A percentile compares a stretch with the other conserved stretches of the same genome.
These are phyloP conservation scores for Cinclus cinclus DNA, from an alignment of 2,113 vertebrate species.

Conservation along the genomic window DNA sequence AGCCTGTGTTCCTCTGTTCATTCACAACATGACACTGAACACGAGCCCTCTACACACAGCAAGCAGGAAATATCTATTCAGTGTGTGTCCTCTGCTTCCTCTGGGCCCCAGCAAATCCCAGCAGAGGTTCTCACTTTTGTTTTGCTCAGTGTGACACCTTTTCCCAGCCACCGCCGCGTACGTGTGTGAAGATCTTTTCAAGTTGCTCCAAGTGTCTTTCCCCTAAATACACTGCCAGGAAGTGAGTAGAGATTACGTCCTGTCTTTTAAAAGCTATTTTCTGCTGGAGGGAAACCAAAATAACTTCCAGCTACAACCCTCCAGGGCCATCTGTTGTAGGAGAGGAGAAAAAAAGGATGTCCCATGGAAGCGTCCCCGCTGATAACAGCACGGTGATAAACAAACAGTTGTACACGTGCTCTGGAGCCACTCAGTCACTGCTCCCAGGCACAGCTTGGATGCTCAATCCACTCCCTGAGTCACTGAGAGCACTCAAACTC, in stretches of 20 bases:
- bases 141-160: slow-evolving; percentile 65
- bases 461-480: neutral
- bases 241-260: slow-evolving; percentile 64
- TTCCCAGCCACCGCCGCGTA: slow-evolving; percentile 44
- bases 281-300: slow-evolving; percentile 66
- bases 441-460: neutral
- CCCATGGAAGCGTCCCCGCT: slow-evolving; percentile 26
- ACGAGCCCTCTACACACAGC: slow-evolving; percentile 10
- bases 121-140: slow-evolving; percentile 65
- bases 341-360: slow-evolving; percentile 53
- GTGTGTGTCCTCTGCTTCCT: slow-evolving; percentile 55
- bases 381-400: slow-evolving; percentile 36
- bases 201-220: slow-evolving; percentile 60
- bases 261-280: slow-evolving; percentile 71
- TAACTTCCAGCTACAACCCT: slow-evolving; percentile 51
- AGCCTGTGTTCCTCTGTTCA: slow-evolving; percentile 47
- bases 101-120: slow-evolving; percentile 41
- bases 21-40: slow-evolving; percentile 51
- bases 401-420: slow-evolving; percentile 54
- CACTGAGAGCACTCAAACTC: neutral
- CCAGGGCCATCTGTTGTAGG: slow-evolving; percentile 66
- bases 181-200: slow-evolving; percentile 63
- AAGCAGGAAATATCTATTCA: slow-evolving; percentile 60
- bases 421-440: neutral
- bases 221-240: slow-evolving; percentile 56